These are phyloP conservation scores for Callosobruchus maculatus DNA, from an alignment of 2,888 invertebrate genomes.

Conservation along the genomic window DNA sequence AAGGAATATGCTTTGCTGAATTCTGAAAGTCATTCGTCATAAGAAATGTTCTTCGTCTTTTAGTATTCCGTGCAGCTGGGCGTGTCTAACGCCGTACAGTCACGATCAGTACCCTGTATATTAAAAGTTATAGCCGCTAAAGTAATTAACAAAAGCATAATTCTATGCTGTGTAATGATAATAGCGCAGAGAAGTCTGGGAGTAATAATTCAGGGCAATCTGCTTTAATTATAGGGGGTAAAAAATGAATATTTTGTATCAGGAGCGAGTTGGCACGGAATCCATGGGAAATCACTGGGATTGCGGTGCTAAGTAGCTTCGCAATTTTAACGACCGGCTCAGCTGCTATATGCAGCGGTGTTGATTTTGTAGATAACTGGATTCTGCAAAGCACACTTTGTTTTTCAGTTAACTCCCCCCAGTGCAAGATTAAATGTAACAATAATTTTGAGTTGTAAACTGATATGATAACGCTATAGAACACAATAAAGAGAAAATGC, in stretches of 20 bases:
- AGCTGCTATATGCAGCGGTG: background rate
- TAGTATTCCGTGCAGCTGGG: background rate
- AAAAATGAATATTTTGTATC: slow-evolving; percentile 29
- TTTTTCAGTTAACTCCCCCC: no score
- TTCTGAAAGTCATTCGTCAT: background rate
- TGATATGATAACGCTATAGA: no score
- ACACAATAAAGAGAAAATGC: no score
- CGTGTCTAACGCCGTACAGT: background rate
- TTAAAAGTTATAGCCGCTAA: background rate
- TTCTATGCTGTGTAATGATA: background rate
- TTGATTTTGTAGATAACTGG: background rate
- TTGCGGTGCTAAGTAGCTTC: slow-evolving; percentile 27
- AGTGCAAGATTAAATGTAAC: no score
- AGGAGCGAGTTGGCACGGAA: slow-evolving; percentile 38
- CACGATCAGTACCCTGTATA: background rate
- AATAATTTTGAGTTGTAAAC: no score
- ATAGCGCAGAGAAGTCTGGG: background rate
- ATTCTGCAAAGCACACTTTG: no score
- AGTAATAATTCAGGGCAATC: background rate
- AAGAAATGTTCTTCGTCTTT: background rate
- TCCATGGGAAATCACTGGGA: slow-evolving; percentile 31
- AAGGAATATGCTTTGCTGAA: background rate
- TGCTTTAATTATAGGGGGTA: slow-evolving; percentile 1
- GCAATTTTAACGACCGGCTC: background rate
- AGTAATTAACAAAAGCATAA: background rate